Base-by-base conservation (phyloP, 2,113 vertebrate genomes). In the Carettochelys insculpta region DNA sequence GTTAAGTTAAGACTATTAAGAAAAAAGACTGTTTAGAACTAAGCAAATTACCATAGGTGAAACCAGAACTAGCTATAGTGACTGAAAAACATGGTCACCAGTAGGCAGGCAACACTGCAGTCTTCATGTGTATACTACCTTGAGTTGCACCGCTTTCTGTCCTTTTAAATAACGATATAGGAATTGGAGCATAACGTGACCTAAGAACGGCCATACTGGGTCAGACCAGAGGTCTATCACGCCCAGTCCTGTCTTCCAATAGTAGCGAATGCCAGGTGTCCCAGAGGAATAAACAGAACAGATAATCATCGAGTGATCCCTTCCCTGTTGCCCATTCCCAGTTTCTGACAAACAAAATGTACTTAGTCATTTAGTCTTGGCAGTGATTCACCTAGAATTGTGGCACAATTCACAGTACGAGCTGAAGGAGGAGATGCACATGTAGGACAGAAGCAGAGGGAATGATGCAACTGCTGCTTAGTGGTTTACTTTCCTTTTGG, bases 1-100 rank as follows among this genome's bases (percentile, higher is more conserved):
- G 99, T 99, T 97, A 2, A 58, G 47, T 41, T 61, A 87, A 51
- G 22, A 8, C 31, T 88, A 12, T 81, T 77, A 86, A 82, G 89
- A 78, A 65, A 82, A 19, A 6, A 8, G 8, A 1, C 65, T 54
- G 10, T 58, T 80, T 5, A 48, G 34, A 48, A 87, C 41, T 16
- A 50, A 91, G 13, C 27, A 58, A 54, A 43, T 38, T 48, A 10
- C 19, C 83, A 2, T 19, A 61, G 38, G 27, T n/a, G 53, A 58
- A 88, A 77, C 2, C 4, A 73, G 29, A 17, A 29, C 43, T 90
- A 54, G 25, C 75, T 34, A 50, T 50, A 7, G 8, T 8, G 11
- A 61, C 54, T 90, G 45, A 27, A 89, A 88, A 81, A 48, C 25
- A 34, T n/a, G 19, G 48, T 79, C 6, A n/a, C 19, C 25, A 20